phyloP scores from a whole-genome alignment of 2,797 vertebrate species.

The Clangula hyemalis region DNA sequence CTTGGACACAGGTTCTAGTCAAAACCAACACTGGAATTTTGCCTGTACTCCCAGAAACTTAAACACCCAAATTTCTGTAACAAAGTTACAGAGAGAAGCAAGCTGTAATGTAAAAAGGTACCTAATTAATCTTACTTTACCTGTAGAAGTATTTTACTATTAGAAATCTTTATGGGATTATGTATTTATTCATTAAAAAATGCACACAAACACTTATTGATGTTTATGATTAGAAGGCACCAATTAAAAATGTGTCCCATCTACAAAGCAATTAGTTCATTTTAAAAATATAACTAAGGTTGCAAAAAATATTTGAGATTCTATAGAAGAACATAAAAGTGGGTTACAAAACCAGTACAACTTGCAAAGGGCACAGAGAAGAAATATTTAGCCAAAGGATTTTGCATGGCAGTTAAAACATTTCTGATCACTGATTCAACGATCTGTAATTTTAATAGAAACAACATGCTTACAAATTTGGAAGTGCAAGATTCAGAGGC shows the following conservation, averaged over 20 bases:
- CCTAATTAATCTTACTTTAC: not conserved
- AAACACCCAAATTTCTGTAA: not conserved
- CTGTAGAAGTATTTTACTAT: not conserved
- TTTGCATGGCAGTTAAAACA: not conserved
- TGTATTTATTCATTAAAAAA: not conserved
- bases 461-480: not conserved
- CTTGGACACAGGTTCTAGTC: not conserved
- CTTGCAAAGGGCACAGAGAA: constrained; percentile 4
- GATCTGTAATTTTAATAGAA: not conserved
- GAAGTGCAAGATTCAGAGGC: not conserved
- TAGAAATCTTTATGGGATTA: not conserved
- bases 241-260: not conserved
- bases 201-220: too few species aligned
- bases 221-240: constrained; percentile 2
- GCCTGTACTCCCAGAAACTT: not conserved
- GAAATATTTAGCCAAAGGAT: not conserved
- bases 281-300: not conserved
- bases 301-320: constrained; percentile 5
- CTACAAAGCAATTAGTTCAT: constrained; percentile 45
- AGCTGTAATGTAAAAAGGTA: not conserved
- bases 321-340: not conserved
- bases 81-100: not conserved
- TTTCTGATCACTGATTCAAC: not conserved
- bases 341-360: constrained; percentile 27
- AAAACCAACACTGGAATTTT: not conserved